Conservation (phyloP, 2,113 vertebrate genomes). For the Notiomystis cincta region DNA sequence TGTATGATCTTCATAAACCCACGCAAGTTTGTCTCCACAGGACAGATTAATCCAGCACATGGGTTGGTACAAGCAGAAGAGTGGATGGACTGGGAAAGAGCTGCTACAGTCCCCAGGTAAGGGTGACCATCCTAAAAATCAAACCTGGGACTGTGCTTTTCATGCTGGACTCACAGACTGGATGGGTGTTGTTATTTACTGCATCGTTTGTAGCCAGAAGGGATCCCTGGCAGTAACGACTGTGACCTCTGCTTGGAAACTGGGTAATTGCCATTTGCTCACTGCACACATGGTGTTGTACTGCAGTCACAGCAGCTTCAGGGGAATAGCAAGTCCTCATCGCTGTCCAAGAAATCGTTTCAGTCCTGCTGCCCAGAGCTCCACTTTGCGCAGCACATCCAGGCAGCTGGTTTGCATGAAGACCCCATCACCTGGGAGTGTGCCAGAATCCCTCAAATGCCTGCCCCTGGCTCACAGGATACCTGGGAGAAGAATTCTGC, state of each 20-base stretch:
- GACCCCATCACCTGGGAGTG: not conserved
- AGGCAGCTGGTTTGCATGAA: not conserved
- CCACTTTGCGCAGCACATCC: not conserved
- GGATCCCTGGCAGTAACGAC: not conserved
- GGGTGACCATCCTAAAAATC: not conserved
- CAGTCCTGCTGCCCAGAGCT: not conserved
- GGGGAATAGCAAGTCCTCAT: not conserved
- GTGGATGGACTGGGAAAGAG: accelerated
- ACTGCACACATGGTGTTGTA: not conserved
- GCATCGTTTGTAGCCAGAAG: not conserved
- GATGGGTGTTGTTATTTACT: not conserved
- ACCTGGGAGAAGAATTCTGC: not conserved
- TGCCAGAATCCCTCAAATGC: not conserved
- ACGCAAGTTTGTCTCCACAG: not conserved
- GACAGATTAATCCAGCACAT: not conserved
- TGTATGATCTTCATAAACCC: not conserved
- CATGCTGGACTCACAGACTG: accelerated
- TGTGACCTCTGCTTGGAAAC: not conserved
- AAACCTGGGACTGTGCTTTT: not conserved
- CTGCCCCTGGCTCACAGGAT: not conserved
- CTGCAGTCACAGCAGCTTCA: not conserved
- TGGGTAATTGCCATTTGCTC: not conserved
- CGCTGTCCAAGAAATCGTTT: not conserved
- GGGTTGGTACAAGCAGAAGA: not conserved
- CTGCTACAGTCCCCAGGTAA: not conserved